Evolutionary conservation across 2,113 vertebrate species (phyloP), one percentile per base, ranked within the genome.

Genomic region (Hyla sarda): DNA sequence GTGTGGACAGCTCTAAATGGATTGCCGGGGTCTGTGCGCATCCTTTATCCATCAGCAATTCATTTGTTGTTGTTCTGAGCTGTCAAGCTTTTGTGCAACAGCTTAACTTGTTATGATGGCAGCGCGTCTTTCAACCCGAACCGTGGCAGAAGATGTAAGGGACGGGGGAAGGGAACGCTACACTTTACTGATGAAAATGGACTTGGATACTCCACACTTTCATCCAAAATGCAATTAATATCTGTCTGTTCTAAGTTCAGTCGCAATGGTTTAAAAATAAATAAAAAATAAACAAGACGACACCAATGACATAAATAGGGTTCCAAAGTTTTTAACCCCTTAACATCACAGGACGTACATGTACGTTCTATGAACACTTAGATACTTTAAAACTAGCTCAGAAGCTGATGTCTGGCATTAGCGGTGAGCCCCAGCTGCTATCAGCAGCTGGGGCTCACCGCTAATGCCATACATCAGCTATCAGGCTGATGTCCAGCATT

Each of bases 1-100:
- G 28, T n/a, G 77, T 21, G 50, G 76, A 82, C 60, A 77, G 52
- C 12, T 88, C 37, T 56, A 77, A 82, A 86, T 82, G 87, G 87
- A 88, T 78, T 86, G 80, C 71, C 83, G 23, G 48, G 21, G 87
- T 81, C 47, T 11, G 47, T 60, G 75, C 56, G 75, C 56, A 58
- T 86, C 87, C 84, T 71, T 75, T 74, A 86, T 77, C 60, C 50
- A 69, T 41, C 14, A 78, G 73, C 77, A n/a, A 47, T 79, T 74
- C 65, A 82, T 82, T 82, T 67, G 50, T 86, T 76, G 62, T 86
- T 71, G 72, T 78, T 56, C 60, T 41, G 28, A 25, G 60, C 73
- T 74, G 77, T 34, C 52, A 83, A 50, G 75, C 65, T 52, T n/a
- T 72, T 58, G n/a, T 54, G 34, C 23, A 45, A 54, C 48, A 47